Conservation (phyloP, 2,888 invertebrate genomes). For the Perdita meconis region DNA sequence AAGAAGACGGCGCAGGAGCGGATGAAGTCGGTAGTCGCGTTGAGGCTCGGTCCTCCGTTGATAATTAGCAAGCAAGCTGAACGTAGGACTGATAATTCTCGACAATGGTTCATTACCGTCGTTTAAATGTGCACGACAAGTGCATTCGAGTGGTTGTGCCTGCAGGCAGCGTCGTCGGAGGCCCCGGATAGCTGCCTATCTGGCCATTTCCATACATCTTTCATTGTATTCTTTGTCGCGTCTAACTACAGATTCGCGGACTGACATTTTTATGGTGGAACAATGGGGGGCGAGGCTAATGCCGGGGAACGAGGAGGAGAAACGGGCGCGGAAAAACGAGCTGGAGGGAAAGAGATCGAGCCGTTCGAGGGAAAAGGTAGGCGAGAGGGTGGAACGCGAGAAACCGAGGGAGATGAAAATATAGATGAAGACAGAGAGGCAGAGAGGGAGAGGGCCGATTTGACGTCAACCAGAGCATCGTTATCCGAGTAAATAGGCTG, state of each 20-base stretch:
- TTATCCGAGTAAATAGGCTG: slow-evolving; percentile 82
- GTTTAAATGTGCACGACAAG: slow-evolving; percentile 82
- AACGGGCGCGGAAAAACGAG: slow-evolving; percentile 47
- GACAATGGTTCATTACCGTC: slow-evolving; percentile 82
- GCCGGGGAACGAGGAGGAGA: slow-evolving; percentile 52
- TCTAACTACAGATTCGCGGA: slow-evolving; percentile 81
- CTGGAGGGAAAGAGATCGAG: no score
- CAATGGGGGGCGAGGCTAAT: slow-evolving; percentile 76
- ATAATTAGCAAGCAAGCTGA: slow-evolving; percentile 69
- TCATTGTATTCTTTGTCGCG: slow-evolving; percentile 81
- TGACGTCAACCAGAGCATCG: slow-evolving; percentile 79
- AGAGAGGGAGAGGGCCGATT: slow-evolving; percentile 68
- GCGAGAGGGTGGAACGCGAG: slow-evolving; percentile 37
- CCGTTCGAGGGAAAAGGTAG: slow-evolving; percentile 14
- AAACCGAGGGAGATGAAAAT: slow-evolving; percentile 4
- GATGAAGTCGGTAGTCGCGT: slow-evolving; percentile 38
- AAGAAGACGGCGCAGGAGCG: slow-evolving; percentile 24
- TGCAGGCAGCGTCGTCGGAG: slow-evolving; percentile 56
- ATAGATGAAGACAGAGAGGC: slow-evolving; percentile 35
- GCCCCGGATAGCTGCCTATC: slow-evolving; percentile 72
- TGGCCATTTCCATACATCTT: slow-evolving; percentile 82
- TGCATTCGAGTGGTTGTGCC: slow-evolving; percentile 80
- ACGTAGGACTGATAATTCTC: slow-evolving; percentile 80
- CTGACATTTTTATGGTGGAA: slow-evolving; percentile 83
- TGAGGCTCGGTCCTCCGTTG: slow-evolving; percentile 59